Conservation (phyloP, 35 echinoderm and acorn worm species). For the Amphiura filiformis region DNA sequence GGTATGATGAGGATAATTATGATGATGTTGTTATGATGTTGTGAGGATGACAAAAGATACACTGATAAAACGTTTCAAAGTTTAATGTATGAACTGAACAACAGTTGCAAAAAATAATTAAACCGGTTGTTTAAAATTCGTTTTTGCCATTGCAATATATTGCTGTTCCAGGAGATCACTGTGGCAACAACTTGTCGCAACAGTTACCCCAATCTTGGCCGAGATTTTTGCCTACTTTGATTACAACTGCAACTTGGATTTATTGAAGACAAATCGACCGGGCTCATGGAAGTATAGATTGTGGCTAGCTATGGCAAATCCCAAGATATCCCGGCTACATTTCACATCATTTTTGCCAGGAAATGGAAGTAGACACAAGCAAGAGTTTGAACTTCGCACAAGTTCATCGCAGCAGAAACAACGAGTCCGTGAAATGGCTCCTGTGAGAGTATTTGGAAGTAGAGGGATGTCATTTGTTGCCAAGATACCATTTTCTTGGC, state of each 20-base stretch:
- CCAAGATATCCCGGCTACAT: not conserved
- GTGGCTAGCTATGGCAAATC: not conserved
- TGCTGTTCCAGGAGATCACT: not conserved
- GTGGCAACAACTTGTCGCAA: not conserved
- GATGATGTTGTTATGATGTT: too few species aligned
- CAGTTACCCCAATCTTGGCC: not conserved
- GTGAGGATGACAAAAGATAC: too few species aligned
- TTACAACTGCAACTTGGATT: not conserved
- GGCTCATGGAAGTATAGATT: not conserved
- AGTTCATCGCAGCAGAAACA: not conserved
- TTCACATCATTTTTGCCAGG: not conserved
- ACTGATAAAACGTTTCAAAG: too few species aligned
- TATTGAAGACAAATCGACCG: not conserved
- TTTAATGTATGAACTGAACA: too few species aligned
- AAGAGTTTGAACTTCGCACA: too few species aligned
- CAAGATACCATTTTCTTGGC: not conserved
- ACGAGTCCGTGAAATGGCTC: not conserved
- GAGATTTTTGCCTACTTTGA: not conserved
- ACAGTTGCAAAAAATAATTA: too few species aligned
- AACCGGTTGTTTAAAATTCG: too few species aligned
- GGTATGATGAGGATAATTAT: too few species aligned
- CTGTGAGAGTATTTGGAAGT: not conserved
- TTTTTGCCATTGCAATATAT: too few species aligned
- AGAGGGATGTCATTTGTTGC: not conserved
- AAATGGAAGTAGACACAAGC: too few species aligned